phyloP scores from a whole-genome alignment of 1,140 invertebrate genomes.

The Polypedilum pembai region DNA sequence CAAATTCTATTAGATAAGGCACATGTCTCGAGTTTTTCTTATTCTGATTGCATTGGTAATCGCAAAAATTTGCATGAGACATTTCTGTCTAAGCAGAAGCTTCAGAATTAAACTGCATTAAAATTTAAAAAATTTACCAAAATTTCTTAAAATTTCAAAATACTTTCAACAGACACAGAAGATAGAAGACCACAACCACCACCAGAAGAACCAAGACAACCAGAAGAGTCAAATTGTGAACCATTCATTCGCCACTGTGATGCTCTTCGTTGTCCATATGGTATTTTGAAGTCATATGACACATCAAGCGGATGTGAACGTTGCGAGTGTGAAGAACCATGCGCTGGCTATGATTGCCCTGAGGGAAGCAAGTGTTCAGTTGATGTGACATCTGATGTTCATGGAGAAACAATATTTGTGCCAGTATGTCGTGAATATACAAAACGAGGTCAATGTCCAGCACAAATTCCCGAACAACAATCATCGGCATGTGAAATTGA shows the following conservation, averaged over 20 bases:
- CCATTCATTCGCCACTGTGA: conserved; percentile 51
- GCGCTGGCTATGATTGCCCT: conserved; percentile 54
- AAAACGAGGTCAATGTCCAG: conserved; percentile 70
- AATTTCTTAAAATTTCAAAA: not conserved
- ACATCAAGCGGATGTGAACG: conserved; percentile 54
- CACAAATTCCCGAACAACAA: conserved; percentile 41
- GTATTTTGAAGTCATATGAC: conserved; percentile 61
- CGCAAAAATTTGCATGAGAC: conserved; percentile 66
- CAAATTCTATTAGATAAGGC: conserved; percentile 48
- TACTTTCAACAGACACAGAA: not conserved
- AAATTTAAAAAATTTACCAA: not conserved
- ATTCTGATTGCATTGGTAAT: conserved; percentile 73
- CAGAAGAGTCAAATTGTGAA: conserved; percentile 45
- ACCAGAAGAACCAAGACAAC: conserved; percentile 36
- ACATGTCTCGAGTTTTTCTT: conserved; percentile 70
- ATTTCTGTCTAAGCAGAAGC: conserved; percentile 48
- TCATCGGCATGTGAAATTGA: conserved; percentile 53
- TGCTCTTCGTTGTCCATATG: conserved; percentile 62
- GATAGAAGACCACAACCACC: not conserved
- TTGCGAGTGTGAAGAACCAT: conserved; percentile 74
- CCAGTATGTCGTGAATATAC: conserved; percentile 60
- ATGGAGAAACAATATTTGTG: conserved; percentile 40
- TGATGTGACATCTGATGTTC: conserved; percentile 46
- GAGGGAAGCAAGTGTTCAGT: conserved; percentile 60
- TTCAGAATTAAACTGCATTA: not conserved